Conservation (phyloP, 92 coral and sea anemone genomes). For the Muricea muricata region DNA sequence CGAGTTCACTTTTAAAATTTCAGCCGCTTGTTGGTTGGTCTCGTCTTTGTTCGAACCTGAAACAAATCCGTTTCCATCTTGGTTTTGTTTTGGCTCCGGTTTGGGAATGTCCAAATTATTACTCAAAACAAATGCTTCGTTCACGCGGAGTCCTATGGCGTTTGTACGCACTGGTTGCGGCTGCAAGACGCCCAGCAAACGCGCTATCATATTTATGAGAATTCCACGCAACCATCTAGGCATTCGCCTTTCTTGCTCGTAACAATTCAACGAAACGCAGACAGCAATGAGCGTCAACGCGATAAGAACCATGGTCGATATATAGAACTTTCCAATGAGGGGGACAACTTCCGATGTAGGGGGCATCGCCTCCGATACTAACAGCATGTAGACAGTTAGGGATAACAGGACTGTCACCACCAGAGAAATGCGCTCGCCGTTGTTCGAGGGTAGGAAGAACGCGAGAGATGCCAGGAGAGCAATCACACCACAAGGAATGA, state of each 20-base stretch:
- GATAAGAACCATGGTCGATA: slow-evolving; percentile 86
- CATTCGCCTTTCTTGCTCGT: slow-evolving; percentile 17
- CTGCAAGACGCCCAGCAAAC: not conserved
- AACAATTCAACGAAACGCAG: slow-evolving; percentile 15
- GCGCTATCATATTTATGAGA: not conserved
- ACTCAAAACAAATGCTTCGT: slow-evolving; percentile 12
- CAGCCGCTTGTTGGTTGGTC: not conserved
- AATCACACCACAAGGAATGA: slow-evolving; percentile 82
- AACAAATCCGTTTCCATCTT: not conserved
- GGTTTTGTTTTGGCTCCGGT: not conserved
- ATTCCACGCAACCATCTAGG: slow-evolving; percentile 3
- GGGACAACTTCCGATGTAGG: slow-evolving; percentile 92
- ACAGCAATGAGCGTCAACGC: slow-evolving; percentile 66
- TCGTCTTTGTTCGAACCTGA: not conserved
- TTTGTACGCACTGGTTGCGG: not conserved
- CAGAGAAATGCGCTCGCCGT: slow-evolving; percentile 92
- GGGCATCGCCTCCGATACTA: slow-evolving; percentile 90
- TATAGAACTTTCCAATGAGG: slow-evolving; percentile 81
- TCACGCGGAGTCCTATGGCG: not conserved
- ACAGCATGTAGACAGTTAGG: slow-evolving; percentile 87
- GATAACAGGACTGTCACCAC: slow-evolving; percentile 90
- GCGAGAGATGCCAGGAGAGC: slow-evolving; percentile 78
- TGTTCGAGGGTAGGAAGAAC: slow-evolving; percentile 81
- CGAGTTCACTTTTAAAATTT: not conserved
- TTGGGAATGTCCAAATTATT: slow-evolving; percentile 4